Percentiles rank a stretch among this genome's conserved stretches.
Conservation (phyloP, 2,113 vertebrate species). For the Guaruba guarouba region DNA sequence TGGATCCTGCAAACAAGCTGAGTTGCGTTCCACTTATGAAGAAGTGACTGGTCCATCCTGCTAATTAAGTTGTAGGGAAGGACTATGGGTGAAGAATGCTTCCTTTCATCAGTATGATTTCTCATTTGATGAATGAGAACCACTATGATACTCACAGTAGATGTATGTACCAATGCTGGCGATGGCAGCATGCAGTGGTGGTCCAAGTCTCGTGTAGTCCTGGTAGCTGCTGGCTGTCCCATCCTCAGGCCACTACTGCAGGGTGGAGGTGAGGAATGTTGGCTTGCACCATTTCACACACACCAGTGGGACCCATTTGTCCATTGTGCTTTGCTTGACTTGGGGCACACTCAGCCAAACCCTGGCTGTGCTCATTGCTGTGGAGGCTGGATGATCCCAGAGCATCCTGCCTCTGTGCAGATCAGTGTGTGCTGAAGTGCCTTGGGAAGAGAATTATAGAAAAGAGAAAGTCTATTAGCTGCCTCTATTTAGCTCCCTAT, state of each 20-base stretch:
- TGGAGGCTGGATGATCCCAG: not conserved
- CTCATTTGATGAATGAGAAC: not conserved
- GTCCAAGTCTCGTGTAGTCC: not conserved
- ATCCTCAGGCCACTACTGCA: not conserved
- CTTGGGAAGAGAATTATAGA: not conserved
- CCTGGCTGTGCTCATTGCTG: fast-evolving
- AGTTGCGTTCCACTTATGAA: not conserved
- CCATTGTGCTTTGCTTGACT: not conserved
- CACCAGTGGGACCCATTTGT: fast-evolving
- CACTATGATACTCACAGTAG: fast-evolving
- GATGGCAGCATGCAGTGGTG: fast-evolving
- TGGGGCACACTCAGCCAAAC: not conserved
- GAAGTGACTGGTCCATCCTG: not conserved
- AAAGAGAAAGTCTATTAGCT: not conserved
- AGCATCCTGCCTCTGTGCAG: fast-evolving
- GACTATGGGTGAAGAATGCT: not conserved
- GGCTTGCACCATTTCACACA: not conserved
- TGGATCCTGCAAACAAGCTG: not conserved
- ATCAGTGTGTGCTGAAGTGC: not conserved
- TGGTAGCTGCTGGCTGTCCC: fast-evolving
- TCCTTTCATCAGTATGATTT: not conserved
- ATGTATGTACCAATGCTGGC: not conserved
- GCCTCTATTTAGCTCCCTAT: not conserved
- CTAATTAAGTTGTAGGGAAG: not conserved
- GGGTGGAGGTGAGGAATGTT: not conserved